These are phyloP conservation scores for Balearica regulorum DNA, from an alignment of 2,797 vertebrate species.

Conservation along the genomic window DNA sequence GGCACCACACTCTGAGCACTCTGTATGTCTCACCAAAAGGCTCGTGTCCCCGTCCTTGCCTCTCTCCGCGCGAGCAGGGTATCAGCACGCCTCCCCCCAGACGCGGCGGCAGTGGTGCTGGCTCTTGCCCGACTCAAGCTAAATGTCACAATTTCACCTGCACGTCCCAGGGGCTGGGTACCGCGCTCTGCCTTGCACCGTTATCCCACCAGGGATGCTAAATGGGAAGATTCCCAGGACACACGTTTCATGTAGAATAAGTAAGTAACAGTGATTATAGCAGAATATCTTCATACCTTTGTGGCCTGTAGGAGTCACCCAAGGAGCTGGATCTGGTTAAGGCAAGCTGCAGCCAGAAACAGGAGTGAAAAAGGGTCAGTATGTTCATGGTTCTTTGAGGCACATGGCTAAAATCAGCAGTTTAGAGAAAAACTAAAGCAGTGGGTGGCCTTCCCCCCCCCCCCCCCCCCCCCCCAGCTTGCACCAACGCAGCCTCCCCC, in stretches of 20 bases:
- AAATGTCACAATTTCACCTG: not conserved
- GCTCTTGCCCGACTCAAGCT: not conserved
- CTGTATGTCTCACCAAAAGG: not conserved
- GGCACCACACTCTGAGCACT: not conserved
- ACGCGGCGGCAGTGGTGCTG: rapidly evolving
- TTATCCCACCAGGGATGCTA: rapidly evolving
- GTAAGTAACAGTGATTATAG: not conserved
- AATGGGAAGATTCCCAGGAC: not conserved
- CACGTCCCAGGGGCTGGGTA: rapidly evolving
- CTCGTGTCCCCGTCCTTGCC: rapidly evolving
- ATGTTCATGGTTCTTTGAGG: not conserved
- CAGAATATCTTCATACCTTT: constrained; percentile 78
- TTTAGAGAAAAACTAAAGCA: not conserved
- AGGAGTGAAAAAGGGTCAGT: not conserved
- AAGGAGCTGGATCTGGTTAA: constrained; percentile 76
- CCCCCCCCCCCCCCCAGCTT: not conserved
- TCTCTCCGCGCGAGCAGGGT: not conserved
- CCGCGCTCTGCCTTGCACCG: not conserved
- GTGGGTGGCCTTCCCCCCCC: not conserved
- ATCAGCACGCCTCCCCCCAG: rapidly evolving
- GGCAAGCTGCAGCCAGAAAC: constrained; percentile 76
- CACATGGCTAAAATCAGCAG: not conserved
- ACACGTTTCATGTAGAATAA: rapidly evolving
- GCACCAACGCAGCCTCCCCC: rapidly evolving
- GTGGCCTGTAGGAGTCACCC: constrained; percentile 81